Evolutionary conservation across 2,888 invertebrate species (phyloP).

Genomic region (Polyommatus iphigenia): DNA sequence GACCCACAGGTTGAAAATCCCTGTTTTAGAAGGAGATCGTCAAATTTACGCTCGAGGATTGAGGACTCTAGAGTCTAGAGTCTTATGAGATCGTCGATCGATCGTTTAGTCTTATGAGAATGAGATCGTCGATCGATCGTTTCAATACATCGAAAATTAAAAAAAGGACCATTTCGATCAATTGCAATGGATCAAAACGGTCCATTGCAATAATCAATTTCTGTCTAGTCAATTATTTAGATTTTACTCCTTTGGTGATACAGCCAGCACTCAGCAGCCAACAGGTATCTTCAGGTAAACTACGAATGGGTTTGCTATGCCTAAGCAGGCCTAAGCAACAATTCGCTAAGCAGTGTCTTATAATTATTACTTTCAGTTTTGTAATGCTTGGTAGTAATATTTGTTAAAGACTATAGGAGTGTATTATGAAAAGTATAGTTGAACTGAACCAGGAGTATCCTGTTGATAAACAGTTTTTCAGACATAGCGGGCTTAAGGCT

Average conservation of each 20-base stretch:
- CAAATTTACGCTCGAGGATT: background rate
- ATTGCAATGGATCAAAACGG: no score
- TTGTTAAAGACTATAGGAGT: background rate
- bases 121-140: no score
- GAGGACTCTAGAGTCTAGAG: background rate
- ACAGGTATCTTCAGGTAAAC: background rate
- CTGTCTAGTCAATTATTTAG: no score
- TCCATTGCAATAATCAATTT: no score
- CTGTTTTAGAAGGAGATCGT: background rate
- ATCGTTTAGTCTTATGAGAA: background rate
- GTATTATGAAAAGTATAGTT: background rate
- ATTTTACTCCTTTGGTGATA: no score
- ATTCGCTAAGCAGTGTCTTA: background rate
- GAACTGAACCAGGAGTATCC: background rate
- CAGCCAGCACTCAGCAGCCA: no score
- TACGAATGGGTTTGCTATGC: background rate
- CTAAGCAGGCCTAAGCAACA: background rate
- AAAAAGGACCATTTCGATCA: no score
- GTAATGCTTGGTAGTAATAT: background rate
- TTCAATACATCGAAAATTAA: background rate
- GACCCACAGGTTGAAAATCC: no score
- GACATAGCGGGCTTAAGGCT: background rate
- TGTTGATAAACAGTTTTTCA: background rate
- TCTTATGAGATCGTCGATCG: background rate
- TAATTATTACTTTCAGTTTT: background rate